Base-by-base conservation (phyloP, 2,888 invertebrate species). In the Leucozona laternaria region DNA sequence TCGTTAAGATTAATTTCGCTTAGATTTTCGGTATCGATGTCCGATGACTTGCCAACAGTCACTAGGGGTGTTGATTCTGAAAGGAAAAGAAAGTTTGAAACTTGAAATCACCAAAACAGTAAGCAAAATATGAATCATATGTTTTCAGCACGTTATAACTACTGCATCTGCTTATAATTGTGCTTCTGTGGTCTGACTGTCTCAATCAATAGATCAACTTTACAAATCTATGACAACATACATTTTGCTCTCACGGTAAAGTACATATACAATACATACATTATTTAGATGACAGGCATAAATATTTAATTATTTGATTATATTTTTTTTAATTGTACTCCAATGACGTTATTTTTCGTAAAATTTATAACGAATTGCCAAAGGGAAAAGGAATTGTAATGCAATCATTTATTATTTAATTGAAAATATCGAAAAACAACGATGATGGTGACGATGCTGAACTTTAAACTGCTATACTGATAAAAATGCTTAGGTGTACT, bases 1-100 rank as follows among this genome's bases (percentile, higher is more conserved):
- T 89, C 90, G 86, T 93, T 93, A 73, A 95, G 90, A 89, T 94
- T 94, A 0, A 94, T 92, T 89, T 94, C 94, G 84, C 93, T 92
- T 53, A 93, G 91, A 48, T 90, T 91, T 75, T 94, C 94, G 62
- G 93, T 93, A 88, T 94, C 93, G 7, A 93, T 88, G 17, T 89
- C 89, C 3, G 91, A 89, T 13, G 90, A 85, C 60, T 90, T 90
- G 17, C 93, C 92, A 66, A 92, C 91, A 20, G 91, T 91, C 13
- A 92, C 91, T 80, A 91, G 88, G 3, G 91, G 89, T 83, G 91
- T 92, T 4, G 90, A 89, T 88, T 92, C 92, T 92, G 88, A 22
- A 90, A 62, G 4, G 15, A 25, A 20, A 62, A 8, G 8, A 8
- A 0, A 43, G 1, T 37, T 43, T 28, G 37, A 13, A 15, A 10